These are phyloP conservation scores for Myotis daubentonii DNA, from an alignment of 2,797 vertebrate species.

Conservation along the genomic window DNA sequence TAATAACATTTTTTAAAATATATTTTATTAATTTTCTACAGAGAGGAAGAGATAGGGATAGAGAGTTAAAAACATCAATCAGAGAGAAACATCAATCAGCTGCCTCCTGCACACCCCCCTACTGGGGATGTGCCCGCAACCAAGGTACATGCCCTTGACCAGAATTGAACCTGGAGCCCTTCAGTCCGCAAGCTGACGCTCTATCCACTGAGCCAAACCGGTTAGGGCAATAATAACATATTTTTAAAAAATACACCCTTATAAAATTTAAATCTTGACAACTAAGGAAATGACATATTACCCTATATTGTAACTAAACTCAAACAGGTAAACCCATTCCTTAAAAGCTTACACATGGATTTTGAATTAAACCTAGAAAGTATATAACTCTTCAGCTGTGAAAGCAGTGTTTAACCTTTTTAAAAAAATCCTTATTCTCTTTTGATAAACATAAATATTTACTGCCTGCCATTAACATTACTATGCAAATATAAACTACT, in stretches of 20 bases:
- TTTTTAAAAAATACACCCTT: neutral
- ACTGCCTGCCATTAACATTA: neutral
- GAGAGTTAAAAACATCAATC: too few species aligned
- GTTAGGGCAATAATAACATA: too few species aligned
- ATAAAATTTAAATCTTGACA: conserved; percentile 29
- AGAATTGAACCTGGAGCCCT: too few species aligned
- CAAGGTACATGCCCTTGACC: too few species aligned
- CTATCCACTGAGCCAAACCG: too few species aligned
- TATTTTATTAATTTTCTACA: too few species aligned
- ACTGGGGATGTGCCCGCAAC: too few species aligned
- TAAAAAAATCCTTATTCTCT: neutral
- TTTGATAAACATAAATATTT: conserved; percentile 33
- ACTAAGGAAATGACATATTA: neutral
- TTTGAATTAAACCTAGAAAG: conserved; percentile 39
- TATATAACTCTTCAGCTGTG: neutral
- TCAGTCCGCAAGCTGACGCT: too few species aligned
- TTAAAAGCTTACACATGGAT: neutral
- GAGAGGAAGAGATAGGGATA: too few species aligned
- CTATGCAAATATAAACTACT: conserved; percentile 38
- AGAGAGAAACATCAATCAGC: too few species aligned
- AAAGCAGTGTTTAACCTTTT: conserved; percentile 32
- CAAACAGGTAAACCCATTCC: conserved; percentile 1
- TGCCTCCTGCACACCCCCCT: too few species aligned
- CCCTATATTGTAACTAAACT: neutral
- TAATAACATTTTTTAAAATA: too few species aligned